Conservation (phyloP, 1,140 invertebrate species). For the Ceratina japonica region DNA sequence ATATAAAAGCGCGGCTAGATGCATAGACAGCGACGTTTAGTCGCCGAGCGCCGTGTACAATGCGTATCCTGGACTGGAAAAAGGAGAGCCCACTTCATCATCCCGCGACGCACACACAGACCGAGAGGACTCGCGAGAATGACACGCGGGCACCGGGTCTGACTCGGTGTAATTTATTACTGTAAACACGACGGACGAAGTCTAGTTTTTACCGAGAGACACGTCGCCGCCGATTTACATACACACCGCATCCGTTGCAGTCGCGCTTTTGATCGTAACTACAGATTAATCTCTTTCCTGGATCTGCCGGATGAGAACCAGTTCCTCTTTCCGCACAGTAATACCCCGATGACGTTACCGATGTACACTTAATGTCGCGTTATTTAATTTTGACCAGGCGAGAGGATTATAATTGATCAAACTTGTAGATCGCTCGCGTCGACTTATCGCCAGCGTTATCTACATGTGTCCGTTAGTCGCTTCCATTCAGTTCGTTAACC, state of each 20-base stretch:
- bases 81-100: constrained; percentile 53
- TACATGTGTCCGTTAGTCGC: no score
- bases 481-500: no score
- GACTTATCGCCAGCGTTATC: no score
- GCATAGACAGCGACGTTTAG: background rate
- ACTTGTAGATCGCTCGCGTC: no score
- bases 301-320: constrained; percentile 4
- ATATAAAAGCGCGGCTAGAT: constrained; percentile 3
- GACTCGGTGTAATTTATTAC: constrained; percentile 42
- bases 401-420: no score
- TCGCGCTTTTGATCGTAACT: constrained; percentile 29
- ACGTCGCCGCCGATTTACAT: constrained; percentile 30
- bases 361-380: background rate
- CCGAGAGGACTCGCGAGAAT: background rate
- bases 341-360: background rate
- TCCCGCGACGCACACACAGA: constrained; percentile 17
- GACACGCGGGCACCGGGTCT: constrained; percentile 35
- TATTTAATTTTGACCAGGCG: no score
- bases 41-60: constrained; percentile 13
- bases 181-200: constrained; percentile 49
- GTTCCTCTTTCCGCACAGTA: constrained; percentile 8
- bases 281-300: constrained; percentile 52
- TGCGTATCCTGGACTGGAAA: constrained; percentile 27
- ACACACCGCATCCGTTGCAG: background rate
- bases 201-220: constrained; percentile 36